A percentile compares a stretch with the other conserved stretches of the same genome.
These are phyloP conservation scores for Halcyon chelicuti DNA, from an alignment of 2,797 vertebrate genomes.

Conservation along the genomic window DNA sequence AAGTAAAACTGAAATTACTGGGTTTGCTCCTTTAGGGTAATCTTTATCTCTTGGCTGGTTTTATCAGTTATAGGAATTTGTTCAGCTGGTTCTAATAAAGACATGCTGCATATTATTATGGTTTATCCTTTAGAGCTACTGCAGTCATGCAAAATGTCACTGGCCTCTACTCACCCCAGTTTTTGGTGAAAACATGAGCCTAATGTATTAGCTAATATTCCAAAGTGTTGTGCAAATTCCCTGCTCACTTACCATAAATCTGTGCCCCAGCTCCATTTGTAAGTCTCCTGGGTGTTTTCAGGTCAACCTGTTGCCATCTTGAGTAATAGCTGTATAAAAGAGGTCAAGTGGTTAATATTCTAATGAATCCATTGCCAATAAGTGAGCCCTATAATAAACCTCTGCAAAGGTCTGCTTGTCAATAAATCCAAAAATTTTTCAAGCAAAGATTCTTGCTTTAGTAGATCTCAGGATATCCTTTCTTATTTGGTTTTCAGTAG, in stretches of 20 bases:
- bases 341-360: constrained; percentile 29
- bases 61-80: neutral
- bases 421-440: neutral
- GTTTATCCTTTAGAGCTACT: neutral
- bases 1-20: neutral
- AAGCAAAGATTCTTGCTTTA: neutral
- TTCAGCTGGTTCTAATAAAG: neutral
- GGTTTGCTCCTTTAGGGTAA: neutral
- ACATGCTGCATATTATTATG: neutral
- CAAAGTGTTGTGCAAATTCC: neutral
- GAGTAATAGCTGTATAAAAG: neutral
- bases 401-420: neutral
- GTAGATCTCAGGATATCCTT: neutral
- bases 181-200: neutral
- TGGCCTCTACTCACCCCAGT: neutral
- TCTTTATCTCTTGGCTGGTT: neutral
- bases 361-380: constrained; percentile 12
- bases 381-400: neutral
- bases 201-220: neutral
- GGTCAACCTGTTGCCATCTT: neutral
- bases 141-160: neutral
- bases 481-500: neutral
- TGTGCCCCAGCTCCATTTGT: neutral
- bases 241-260: neutral
- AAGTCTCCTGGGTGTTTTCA: neutral